Evolutionary conservation across 2,888 invertebrate genomes (phyloP).

Genomic region (Galeopsomyia nigrocyanea): DNA sequence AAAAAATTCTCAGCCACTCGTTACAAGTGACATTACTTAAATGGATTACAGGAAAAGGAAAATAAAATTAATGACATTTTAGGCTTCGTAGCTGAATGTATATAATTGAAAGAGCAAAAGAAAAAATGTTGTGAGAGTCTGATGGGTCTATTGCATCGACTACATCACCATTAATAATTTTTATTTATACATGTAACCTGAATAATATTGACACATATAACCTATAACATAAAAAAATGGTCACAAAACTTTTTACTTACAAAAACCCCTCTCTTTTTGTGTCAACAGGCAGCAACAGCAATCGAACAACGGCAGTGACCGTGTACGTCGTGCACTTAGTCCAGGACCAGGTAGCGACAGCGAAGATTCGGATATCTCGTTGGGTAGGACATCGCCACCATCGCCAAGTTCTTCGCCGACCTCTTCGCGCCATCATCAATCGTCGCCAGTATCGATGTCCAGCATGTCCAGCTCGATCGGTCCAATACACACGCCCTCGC

Average conservation of each 20-base stretch:
- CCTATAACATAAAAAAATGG: no score
- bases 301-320: conserved; percentile 63
- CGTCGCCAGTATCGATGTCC: conserved; percentile 61
- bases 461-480: conserved; percentile 61
- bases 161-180: no score
- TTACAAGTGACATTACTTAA: no score
- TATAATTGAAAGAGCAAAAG: no score
- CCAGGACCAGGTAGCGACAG: conserved; percentile 65
- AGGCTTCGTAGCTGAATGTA: no score
- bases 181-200: no score
- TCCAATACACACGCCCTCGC: conserved; percentile 62
- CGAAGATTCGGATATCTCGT: conserved; percentile 66
- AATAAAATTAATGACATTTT: no score
- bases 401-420: conserved; percentile 65
- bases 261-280: not conserved
- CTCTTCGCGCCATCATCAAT: conserved; percentile 60
- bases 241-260: not conserved
- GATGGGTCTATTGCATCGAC: no score
- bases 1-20: no score
- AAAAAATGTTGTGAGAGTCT: no score
- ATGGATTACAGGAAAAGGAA: no score
- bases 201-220: no score
- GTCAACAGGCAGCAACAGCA: conserved; percentile 67
- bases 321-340: conserved; percentile 60
- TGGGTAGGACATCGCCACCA: conserved; percentile 65